These are phyloP conservation scores for Hormaphis cornu DNA, from an alignment of 1,140 invertebrate species.

Conservation along the genomic window DNA sequence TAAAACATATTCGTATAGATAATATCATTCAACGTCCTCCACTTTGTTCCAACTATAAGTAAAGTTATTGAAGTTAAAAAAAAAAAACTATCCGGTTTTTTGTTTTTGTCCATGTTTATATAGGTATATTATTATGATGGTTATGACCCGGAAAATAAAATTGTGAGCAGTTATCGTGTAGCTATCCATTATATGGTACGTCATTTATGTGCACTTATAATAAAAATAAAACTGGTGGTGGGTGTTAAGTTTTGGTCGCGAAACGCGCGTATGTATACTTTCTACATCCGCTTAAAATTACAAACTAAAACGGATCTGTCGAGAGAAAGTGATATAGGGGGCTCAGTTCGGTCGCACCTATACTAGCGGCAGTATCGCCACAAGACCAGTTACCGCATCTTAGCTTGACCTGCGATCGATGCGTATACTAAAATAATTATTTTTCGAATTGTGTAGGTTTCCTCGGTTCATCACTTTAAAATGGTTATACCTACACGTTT, in stretches of 20 bases:
- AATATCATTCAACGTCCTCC: no score
- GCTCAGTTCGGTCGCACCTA: not conserved
- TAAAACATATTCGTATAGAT: no score
- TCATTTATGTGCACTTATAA: no score
- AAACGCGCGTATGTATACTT: no score
- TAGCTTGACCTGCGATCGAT: not conserved
- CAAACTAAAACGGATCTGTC: not conserved
- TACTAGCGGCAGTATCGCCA: not conserved
- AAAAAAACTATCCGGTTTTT: not conserved
- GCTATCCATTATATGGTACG: not conserved
- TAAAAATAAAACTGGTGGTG: not conserved
- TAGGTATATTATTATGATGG: no score
- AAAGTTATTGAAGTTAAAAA: no score
- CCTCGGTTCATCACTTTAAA: not conserved
- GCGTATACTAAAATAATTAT: not conserved
- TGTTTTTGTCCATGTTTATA: not conserved
- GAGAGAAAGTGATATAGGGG: conserved; percentile 8
- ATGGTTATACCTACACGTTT: not conserved
- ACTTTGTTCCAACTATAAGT: no score
- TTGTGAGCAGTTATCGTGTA: not conserved
- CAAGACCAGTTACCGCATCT: not conserved
- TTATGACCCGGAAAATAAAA: conserved; percentile 10
- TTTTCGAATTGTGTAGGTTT: not conserved
- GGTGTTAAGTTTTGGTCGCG: conserved; percentile 4
- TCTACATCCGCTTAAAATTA: not conserved